Evolutionary conservation across 2,797 vertebrate species (phyloP), one percentile per base, ranked within the genome.

Genomic region (Selene dorsalis): DNA sequence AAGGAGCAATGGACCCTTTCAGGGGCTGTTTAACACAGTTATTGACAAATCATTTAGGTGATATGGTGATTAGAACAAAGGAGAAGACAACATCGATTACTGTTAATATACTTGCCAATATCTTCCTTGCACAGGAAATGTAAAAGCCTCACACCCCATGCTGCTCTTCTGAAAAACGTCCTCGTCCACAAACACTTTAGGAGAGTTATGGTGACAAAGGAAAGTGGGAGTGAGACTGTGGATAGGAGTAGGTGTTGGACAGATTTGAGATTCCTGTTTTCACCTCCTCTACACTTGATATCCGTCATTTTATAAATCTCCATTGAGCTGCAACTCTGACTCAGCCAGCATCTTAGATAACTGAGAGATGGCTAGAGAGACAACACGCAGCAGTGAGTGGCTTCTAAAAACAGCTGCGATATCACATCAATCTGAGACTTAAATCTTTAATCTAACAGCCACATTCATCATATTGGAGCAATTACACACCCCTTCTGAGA

Each of bases 261-360:
- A 78, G 70, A 87, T 87, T 86, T 84, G 62, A 79, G 69, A 85
- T 81, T 50, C 77, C 61, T 77, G 57, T 72, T 86, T 88, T 83
- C 83, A 90, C 87, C 78, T 85, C 84, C 85, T 73, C 84, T 83
- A 83, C 77, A 69, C 77, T 87, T 86, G 85, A 91, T 84, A 84
- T 83, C 79, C 74, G 82, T 87, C 84, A 75, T 65, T 89, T 85
- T 86, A 43, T 73, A 79, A 87, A 88, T 84, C 75, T 79, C 83
- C 66, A 67, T 77, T 6, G 60, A 80, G 89, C 87, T 84, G 69
- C 39, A 84, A 69, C 57, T 73, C 76, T 91, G 90, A 91, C 84
- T 92, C 91, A 91, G 84, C 58, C 61, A 20, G 68, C 66, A 65
- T 86, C 85, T 91, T 82, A 70, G 88, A 85, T 87, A 86, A 92